These are phyloP conservation scores for Flabesymbios commensalis DNA, from an alignment of 2,888 invertebrate species.

Conservation along the genomic window DNA sequence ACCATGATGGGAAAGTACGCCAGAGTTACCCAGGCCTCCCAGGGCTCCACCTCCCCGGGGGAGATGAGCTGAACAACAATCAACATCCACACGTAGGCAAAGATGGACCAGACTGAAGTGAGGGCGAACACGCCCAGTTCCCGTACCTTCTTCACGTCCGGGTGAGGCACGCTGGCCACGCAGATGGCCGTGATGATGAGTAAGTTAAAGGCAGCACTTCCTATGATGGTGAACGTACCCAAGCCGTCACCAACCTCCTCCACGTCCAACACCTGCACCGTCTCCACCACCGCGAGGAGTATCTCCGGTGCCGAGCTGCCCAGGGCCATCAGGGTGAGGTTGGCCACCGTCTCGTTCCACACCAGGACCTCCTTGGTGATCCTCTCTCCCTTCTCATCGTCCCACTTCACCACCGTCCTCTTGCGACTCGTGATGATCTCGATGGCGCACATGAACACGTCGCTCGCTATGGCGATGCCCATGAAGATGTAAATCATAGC, in stretches of 20 bases:
- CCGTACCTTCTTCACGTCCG: slow-evolving; percentile 36
- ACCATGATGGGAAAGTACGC: slow-evolving; percentile 53
- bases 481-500: slow-evolving; percentile 54
- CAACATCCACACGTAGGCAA: slow-evolving; percentile 60
- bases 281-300: slow-evolving; percentile 49
- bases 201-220: slow-evolving; percentile 57
- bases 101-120: slow-evolving; percentile 54
- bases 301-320: slow-evolving; percentile 59
- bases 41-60: slow-evolving; percentile 47
- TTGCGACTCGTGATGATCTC: slow-evolving; percentile 58
- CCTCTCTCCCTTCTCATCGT: slow-evolving; percentile 48
- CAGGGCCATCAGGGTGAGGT: slow-evolving; percentile 56
- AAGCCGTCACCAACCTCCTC: slow-evolving; percentile 39
- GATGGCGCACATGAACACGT: slow-evolving; percentile 57
- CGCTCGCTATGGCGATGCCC: slow-evolving; percentile 56
- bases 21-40: slow-evolving; percentile 57
- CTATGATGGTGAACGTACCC: slow-evolving; percentile 58
- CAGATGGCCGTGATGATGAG: slow-evolving; percentile 56
- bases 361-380: slow-evolving; percentile 50
- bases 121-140: slow-evolving; percentile 54
- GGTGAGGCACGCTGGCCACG: slow-evolving; percentile 45
- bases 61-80: slow-evolving; percentile 45
- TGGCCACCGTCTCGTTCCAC: slow-evolving; percentile 60
- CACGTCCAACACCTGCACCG: slow-evolving; percentile 32
- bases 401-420: slow-evolving; percentile 47